These are phyloP conservation scores for Ochotona princeps DNA, from an alignment of 2,113 vertebrate species.

Conservation along the genomic window DNA sequence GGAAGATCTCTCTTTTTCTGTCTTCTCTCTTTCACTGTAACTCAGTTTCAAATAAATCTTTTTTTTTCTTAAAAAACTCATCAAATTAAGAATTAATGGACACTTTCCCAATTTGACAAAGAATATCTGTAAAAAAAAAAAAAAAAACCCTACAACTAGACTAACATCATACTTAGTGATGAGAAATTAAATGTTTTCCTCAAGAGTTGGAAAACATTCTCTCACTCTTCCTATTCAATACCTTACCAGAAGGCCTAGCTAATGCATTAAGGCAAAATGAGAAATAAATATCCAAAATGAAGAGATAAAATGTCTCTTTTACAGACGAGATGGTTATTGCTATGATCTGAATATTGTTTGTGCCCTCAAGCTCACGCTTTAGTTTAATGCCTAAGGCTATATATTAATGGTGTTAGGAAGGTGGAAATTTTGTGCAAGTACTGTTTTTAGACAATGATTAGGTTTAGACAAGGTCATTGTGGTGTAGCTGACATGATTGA, in stretches of 20 bases:
- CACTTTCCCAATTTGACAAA: conserved; percentile 6
- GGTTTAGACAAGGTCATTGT: too few relatives aligned
- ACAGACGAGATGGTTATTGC: background rate
- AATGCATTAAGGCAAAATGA: background rate
- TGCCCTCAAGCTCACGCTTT: too few relatives aligned
- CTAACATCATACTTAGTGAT: background rate
- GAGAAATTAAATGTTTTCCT: conserved; percentile 6
- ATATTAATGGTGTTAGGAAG: too few relatives aligned
- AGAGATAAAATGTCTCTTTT: conserved; percentile 4
- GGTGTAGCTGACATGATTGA: too few relatives aligned
- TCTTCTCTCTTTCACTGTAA: too few relatives aligned
- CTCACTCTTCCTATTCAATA: background rate
- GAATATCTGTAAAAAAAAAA: background rate
- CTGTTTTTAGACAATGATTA: too few relatives aligned
- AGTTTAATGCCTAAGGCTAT: too few relatives aligned
- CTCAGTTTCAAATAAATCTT: too few relatives aligned
- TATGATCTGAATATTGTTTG: too few relatives aligned
- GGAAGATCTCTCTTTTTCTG: too few relatives aligned
- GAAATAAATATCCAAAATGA: background rate
- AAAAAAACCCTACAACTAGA: background rate
- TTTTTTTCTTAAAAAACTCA: background rate
- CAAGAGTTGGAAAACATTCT: background rate
- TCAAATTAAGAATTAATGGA: conserved; percentile 1
- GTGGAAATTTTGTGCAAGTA: too few relatives aligned
- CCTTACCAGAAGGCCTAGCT: background rate